Conservation (phyloP, 2,113 vertebrate species). For the Ceuthmochares aereus region DNA sequence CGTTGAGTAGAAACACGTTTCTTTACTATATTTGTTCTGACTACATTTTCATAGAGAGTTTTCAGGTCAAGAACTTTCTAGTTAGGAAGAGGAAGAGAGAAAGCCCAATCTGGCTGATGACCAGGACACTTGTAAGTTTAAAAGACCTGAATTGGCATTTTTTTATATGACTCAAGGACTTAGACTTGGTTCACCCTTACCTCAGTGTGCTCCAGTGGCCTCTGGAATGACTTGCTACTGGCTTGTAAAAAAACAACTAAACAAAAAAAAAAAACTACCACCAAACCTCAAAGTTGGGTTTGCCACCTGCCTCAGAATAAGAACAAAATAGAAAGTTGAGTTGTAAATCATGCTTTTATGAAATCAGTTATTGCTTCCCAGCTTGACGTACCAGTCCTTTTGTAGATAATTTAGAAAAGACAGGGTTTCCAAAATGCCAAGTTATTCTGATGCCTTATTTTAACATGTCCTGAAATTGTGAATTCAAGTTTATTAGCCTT, state of each 20-base stretch:
- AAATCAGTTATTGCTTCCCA: background rate
- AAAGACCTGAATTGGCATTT: background rate
- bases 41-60: background rate
- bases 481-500: background rate
- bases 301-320: background rate
- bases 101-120: background rate
- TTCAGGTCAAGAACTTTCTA: accelerated
- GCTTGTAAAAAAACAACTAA: background rate
- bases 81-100: background rate
- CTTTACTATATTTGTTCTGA: background rate
- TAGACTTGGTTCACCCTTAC: background rate
- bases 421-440: background rate
- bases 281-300: background rate
- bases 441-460: background rate
- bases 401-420: background rate
- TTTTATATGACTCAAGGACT: background rate
- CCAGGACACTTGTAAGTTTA: background rate
- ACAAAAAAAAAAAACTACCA: background rate
- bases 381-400: background rate
- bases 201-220: background rate
- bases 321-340: background rate
- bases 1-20: background rate
- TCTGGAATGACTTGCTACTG: background rate
- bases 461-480: background rate
- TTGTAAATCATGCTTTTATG: background rate